These are phyloP conservation scores for Psephotus haematonotus DNA, from an alignment of 2,113 vertebrate species.

Conservation along the genomic window DNA sequence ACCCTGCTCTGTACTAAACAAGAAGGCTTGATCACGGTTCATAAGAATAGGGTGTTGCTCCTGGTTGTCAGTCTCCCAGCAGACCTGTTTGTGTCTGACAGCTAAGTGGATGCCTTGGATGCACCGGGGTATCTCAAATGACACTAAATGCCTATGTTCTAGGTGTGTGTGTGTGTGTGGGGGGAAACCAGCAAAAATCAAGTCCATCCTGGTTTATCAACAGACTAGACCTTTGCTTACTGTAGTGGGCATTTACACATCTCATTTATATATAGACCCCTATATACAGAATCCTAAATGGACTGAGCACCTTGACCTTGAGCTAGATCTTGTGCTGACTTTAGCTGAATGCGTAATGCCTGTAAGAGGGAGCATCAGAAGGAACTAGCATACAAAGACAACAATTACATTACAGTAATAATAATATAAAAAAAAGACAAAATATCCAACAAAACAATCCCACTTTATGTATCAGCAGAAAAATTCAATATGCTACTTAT, in stretches of 20 bases:
- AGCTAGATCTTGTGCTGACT: neutral
- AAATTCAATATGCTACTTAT: neutral
- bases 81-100: neutral
- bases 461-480: neutral
- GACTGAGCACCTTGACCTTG: neutral
- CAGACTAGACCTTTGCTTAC: neutral
- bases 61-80: neutral
- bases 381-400: neutral
- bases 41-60: accelerated
- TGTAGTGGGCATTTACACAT: neutral
- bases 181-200: neutral
- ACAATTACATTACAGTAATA: neutral
- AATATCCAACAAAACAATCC: neutral
- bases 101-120: neutral
- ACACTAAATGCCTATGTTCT: neutral
- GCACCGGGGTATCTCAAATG: neutral
- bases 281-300: neutral
- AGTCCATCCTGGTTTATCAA: neutral
- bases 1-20: neutral
- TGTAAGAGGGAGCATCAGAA: neutral
- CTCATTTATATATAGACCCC: neutral
- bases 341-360: neutral
- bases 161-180: too few species aligned
- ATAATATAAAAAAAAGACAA: neutral
- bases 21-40: neutral